Evolutionary conservation across 2,797 vertebrate species (phyloP).

Genomic region (Megaceryle alcyon): DNA sequence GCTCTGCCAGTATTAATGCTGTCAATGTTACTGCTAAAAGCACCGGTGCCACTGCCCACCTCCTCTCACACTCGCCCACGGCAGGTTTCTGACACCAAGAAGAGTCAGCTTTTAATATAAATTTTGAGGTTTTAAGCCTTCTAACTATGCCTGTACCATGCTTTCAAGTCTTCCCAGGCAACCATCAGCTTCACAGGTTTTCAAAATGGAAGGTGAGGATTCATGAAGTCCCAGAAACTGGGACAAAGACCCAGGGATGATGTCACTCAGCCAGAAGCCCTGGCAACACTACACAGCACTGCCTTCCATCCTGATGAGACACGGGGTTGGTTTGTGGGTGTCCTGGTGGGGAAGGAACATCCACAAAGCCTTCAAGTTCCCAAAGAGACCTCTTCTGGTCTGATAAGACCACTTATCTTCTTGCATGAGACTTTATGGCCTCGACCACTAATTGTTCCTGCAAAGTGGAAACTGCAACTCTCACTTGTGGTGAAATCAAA

Average conservation of each 20-base stretch:
- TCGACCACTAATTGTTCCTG: neutral
- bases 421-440: rapidly evolving
- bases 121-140: neutral
- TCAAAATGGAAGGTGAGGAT: neutral
- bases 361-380: neutral
- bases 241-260: neutral
- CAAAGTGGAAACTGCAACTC: neutral
- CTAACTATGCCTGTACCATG: neutral
- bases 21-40: neutral
- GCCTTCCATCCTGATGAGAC: neutral
- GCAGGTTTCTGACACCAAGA: neutral
- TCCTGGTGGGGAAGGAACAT: neutral
- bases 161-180: conserved; percentile 8
- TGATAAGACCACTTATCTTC: neutral
- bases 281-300: neutral
- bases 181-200: neutral
- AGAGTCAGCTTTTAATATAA: neutral
- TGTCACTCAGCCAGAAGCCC: neutral
- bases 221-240: neutral
- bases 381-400: neutral
- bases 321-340: neutral
- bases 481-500: neutral
- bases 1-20: neutral
- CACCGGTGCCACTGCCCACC: neutral
- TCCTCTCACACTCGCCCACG: neutral